Percentiles rank a stretch among this genome's conserved stretches.
phyloP scores from a whole-genome alignment of 2,113 vertebrate genomes.

The Sclerurus mexicanus region DNA sequence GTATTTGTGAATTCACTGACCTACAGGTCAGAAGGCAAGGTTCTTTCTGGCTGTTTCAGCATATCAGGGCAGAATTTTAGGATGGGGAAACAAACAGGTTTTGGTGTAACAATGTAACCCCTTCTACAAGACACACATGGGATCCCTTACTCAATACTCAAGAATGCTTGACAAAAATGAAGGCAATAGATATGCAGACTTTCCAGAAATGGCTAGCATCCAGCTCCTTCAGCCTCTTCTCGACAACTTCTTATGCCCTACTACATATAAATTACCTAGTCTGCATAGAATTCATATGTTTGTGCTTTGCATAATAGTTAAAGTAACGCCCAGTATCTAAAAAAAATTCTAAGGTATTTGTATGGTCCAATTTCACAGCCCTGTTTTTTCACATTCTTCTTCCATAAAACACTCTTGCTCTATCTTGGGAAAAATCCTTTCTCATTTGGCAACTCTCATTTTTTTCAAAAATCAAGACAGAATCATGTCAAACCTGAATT shows the following conservation, averaged over 20 bases:
- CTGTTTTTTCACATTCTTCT: not conserved
- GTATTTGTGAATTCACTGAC: not conserved
- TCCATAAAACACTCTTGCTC: not conserved
- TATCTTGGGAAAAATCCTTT: not conserved
- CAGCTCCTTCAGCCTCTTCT: not conserved
- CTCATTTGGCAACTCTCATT: not conserved
- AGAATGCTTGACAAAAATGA: not conserved
- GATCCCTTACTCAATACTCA: not conserved
- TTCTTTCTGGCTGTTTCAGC: not conserved
- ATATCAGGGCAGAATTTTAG: not conserved
- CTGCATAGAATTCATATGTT: not conserved
- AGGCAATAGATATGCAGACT: not conserved
- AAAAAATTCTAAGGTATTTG: not conserved
- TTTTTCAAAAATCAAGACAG: not conserved
- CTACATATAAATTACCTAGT: not conserved
- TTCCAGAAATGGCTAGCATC: not conserved
- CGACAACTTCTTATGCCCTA: not conserved
- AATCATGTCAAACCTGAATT: not conserved
- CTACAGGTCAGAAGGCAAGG: not conserved
- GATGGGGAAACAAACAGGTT: not conserved
- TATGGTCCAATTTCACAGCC: not conserved
- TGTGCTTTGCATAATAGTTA: not conserved
- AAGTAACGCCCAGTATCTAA: not conserved
- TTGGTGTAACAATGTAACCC: not conserved
- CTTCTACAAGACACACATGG: not conserved